These are phyloP conservation scores for Microplitis demolitor DNA, from an alignment of 1,140 invertebrate species.

Conservation along the genomic window DNA sequence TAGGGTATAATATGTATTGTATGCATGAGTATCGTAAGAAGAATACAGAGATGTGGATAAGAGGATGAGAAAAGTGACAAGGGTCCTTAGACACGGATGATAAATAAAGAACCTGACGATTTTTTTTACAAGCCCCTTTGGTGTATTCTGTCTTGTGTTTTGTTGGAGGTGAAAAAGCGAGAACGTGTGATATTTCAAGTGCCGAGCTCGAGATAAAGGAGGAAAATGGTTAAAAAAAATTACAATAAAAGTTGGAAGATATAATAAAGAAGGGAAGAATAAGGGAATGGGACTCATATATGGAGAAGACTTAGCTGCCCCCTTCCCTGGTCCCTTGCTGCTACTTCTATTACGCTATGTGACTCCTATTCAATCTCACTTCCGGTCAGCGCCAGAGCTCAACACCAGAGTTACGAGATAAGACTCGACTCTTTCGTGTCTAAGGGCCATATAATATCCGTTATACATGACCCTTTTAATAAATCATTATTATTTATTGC, in stretches of 20 bases:
- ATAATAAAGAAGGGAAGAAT: background rate
- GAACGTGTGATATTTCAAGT: background rate
- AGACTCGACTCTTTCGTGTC: slow-evolving; percentile 12
- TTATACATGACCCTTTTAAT: background rate
- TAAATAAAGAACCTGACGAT: slow-evolving; percentile 9
- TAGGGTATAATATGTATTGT: background rate
- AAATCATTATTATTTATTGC: background rate
- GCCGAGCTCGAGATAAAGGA: background rate
- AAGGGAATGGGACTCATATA: background rate
- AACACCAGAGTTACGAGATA: slow-evolving; percentile 12
- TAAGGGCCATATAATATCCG: background rate
- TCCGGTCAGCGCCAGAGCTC: slow-evolving; percentile 23
- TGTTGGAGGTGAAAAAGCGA: background rate
- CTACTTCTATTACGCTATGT: background rate
- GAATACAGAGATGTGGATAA: no score
- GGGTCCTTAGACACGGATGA: slow-evolving; percentile 1
- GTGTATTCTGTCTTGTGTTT: background rate
- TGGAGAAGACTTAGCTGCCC: background rate
- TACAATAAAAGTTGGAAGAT: background rate
- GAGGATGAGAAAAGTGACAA: background rate
- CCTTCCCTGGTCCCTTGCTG: background rate
- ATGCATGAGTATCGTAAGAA: background rate
- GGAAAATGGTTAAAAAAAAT: background rate
- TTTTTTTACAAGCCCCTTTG: background rate
- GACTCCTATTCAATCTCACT: slow-evolving; percentile 26